phyloP scores from a whole-genome alignment of 2,888 invertebrate genomes.

The Apodemia zela region DNA sequence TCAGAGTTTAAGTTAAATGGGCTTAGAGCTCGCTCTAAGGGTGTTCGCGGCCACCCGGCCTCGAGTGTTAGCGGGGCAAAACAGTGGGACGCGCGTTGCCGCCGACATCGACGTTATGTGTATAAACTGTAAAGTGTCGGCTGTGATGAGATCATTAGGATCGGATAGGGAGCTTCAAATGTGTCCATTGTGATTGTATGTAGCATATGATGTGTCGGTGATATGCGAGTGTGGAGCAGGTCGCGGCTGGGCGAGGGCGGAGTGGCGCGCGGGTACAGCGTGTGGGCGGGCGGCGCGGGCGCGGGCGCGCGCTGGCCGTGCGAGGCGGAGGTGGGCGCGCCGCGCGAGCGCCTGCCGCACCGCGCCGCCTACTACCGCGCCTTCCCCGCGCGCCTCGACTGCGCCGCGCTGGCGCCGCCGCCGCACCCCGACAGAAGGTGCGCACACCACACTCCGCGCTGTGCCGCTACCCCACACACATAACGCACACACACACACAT shows the following conservation, averaged over 20 bases:
- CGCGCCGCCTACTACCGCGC: slow-evolving; percentile 87
- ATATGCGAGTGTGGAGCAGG: slow-evolving; percentile 48
- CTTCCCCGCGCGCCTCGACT: slow-evolving; percentile 94
- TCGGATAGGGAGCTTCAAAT: no score
- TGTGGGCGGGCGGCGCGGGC: slow-evolving; percentile 57
- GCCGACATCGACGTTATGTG: no score
- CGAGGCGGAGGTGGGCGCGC: slow-evolving; percentile 91
- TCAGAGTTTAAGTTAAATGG: no score
- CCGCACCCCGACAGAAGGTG: slow-evolving; percentile 66
- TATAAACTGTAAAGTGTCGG: no score
- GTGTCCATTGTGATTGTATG: no score
- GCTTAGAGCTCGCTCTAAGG: no score
- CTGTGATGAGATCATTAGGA: no score
- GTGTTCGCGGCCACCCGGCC: no score
- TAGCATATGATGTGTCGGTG: neutral
- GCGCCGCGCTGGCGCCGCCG: slow-evolving; percentile 63
- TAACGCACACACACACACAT: slow-evolving; percentile 13
- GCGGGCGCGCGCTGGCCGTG: slow-evolving; percentile 79
- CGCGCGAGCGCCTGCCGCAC: slow-evolving; percentile 88
- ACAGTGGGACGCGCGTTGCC: no score
- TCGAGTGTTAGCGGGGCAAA: no score
- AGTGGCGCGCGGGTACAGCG: slow-evolving; percentile 65
- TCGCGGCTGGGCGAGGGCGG: slow-evolving; percentile 69
- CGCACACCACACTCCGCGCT: slow-evolving; percentile 38
- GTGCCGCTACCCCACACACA: neutral